Evolutionary conservation across 1,140 invertebrate species (phyloP).

Genomic region (Paralvinella palmiformis): DNA sequence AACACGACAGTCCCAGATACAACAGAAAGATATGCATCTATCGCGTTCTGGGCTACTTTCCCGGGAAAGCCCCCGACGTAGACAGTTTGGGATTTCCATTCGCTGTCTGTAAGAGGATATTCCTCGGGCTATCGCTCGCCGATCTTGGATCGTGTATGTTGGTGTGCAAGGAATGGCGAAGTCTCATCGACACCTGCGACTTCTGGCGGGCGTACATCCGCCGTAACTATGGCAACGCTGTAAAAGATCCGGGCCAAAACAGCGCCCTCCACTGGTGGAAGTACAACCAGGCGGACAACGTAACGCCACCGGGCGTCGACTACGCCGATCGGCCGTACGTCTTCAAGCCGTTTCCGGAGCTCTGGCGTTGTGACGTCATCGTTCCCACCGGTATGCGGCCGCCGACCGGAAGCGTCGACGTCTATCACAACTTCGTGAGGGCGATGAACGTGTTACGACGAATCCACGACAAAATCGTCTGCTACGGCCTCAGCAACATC

Average conservation of each 20-base stretch:
- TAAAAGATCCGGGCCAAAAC: neutral
- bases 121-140: neutral
- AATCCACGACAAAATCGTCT: neutral
- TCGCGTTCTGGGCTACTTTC: no score
- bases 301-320: neutral
- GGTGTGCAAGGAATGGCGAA: constrained; percentile 9
- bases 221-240: neutral
- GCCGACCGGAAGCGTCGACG: neutral
- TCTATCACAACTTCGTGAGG: neutral
- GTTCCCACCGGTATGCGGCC: neutral
- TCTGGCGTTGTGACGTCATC: neutral
- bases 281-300: neutral
- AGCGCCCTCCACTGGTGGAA: neutral
- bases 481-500: neutral
- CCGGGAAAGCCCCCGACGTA: constrained; percentile 6
- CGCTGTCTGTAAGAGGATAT: neutral
- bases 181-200: constrained; percentile 7
- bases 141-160: neutral
- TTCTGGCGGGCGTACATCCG: neutral
- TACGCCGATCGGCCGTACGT: neutral
- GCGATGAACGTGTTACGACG: neutral
- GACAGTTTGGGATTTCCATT: neutral
- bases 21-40: no score
- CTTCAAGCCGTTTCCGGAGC: neutral
- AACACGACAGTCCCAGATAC: no score